Conservation (phyloP, 2,797 vertebrate species). For the Amphiprion clarkii region DNA sequence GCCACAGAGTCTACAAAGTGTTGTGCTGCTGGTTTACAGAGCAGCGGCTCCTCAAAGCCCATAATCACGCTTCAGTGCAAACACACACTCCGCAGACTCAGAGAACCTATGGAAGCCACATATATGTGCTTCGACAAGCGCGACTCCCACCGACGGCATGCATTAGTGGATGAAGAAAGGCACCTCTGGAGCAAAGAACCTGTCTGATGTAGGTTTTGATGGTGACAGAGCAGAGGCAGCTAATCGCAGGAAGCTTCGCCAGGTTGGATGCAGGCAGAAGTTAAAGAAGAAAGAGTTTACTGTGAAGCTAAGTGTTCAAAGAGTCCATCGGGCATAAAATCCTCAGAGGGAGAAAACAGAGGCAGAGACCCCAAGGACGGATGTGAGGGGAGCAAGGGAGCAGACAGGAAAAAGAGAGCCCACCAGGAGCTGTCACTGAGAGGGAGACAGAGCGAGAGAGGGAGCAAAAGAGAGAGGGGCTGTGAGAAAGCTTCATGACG, state of each 20-base stretch:
- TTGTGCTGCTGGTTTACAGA: slow-evolving; percentile 44
- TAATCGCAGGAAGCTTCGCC: slow-evolving; percentile 55
- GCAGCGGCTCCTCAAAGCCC: slow-evolving; percentile 45
- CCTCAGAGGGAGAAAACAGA: slow-evolving; percentile 58
- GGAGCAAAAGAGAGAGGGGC: slow-evolving; percentile 67
- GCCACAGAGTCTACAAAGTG: slow-evolving; percentile 33
- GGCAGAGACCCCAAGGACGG: slow-evolving; percentile 65
- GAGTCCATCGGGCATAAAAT: slow-evolving; percentile 67
- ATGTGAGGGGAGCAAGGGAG: slow-evolving; percentile 67
- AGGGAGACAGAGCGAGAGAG: slow-evolving; percentile 63
- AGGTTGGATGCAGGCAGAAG: slow-evolving; percentile 43
- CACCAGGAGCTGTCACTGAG: slow-evolving; percentile 78
- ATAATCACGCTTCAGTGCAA: slow-evolving; percentile 49
- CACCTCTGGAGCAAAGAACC: slow-evolving; percentile 51
- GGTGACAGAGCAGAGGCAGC: slow-evolving; percentile 52
- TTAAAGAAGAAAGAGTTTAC: slow-evolving; percentile 63
- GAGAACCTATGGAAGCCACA: slow-evolving; percentile 36
- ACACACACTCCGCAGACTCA: slow-evolving; percentile 30
- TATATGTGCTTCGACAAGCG: slow-evolving; percentile 36
- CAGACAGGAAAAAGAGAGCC: slow-evolving; percentile 61
- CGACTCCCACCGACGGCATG: slow-evolving; percentile 38
- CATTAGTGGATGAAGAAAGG: slow-evolving; percentile 38
- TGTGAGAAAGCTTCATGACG: slow-evolving; percentile 66
- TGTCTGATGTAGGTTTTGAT: slow-evolving; percentile 47
- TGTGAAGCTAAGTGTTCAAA: slow-evolving; percentile 69